phyloP scores from a whole-genome alignment of 92 coral and sea anemone genomes.

The Palythoa caribaeorum region DNA sequence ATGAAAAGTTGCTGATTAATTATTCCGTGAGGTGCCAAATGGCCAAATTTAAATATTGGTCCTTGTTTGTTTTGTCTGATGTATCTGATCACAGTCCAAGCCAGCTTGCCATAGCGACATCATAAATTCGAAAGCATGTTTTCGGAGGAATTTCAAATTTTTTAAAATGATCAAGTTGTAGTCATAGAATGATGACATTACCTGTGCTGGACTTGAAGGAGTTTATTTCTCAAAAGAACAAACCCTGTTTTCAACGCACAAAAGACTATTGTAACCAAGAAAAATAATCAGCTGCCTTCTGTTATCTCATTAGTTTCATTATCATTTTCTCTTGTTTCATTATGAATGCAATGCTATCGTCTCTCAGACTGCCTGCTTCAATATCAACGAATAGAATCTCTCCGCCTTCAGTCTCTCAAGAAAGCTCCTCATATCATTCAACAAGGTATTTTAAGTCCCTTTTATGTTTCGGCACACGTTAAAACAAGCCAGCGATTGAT shows the following conservation, averaged over 20 bases:
- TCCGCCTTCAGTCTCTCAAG: background rate
- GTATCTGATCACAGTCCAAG: background rate
- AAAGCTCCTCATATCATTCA: background rate
- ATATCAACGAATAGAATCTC: background rate
- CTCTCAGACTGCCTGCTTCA: background rate
- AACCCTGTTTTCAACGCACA: background rate
- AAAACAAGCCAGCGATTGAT: too few relatives aligned
- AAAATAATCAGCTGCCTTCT: background rate
- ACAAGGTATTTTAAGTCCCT: background rate
- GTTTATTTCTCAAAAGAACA: background rate
- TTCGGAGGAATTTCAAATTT: too few relatives aligned
- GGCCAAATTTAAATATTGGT: background rate
- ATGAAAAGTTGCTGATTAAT: slow-evolving; percentile 1
- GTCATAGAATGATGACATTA: too few relatives aligned
- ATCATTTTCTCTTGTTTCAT: too few relatives aligned
- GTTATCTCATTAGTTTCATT: background rate
- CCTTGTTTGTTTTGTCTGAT: slow-evolving; percentile 3
- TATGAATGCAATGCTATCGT: background rate
- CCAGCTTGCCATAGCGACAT: background rate
- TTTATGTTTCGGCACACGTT: too few relatives aligned
- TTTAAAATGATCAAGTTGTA: too few relatives aligned
- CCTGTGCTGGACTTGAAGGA: background rate
- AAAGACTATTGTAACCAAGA: background rate
- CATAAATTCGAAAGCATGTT: too few relatives aligned
- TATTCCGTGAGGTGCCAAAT: background rate